Percentiles rank a stretch among this genome's conserved stretches.
phyloP scores from a whole-genome alignment of 2,797 vertebrate species.

The Platalea minor region DNA sequence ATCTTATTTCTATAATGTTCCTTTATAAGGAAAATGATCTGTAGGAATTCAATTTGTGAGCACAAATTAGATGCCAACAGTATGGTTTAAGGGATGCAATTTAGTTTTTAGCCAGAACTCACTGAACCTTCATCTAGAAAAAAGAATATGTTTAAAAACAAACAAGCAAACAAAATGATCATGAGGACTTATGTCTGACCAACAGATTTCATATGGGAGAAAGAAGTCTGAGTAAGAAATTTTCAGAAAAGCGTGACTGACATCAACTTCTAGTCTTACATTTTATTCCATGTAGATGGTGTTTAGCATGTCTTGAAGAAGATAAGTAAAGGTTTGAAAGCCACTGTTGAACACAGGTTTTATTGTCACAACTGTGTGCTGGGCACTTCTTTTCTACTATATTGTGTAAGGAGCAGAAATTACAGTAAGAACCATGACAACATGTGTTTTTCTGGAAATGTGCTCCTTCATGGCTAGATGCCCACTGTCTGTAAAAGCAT shows the following conservation, averaged over 20 bases:
- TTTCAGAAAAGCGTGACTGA: not conserved
- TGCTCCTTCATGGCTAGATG: not conserved
- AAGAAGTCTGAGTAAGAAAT: not conserved
- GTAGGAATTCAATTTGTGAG: not conserved
- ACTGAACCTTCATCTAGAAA: not conserved
- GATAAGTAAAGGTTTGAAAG: not conserved
- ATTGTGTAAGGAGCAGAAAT: not conserved
- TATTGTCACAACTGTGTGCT: not conserved
- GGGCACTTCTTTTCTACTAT: not conserved
- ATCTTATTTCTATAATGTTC: not conserved
- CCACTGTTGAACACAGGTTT: not conserved
- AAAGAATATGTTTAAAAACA: not conserved
- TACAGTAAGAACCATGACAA: not conserved
- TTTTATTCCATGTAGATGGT: not conserved
- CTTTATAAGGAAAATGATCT: not conserved
- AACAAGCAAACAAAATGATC: not conserved
- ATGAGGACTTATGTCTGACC: not conserved
- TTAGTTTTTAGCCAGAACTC: not conserved
- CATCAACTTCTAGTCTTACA: not conserved
- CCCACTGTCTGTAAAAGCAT: not conserved
- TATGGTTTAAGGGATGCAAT: not conserved
- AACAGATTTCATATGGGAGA: not conserved
- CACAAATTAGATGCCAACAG: not conserved
- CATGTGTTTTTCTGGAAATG: not conserved
- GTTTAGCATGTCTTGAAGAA: not conserved